Evolutionary conservation across 1,140 invertebrate genomes (phyloP).

Genomic region (Heliothis subflexa): DNA sequence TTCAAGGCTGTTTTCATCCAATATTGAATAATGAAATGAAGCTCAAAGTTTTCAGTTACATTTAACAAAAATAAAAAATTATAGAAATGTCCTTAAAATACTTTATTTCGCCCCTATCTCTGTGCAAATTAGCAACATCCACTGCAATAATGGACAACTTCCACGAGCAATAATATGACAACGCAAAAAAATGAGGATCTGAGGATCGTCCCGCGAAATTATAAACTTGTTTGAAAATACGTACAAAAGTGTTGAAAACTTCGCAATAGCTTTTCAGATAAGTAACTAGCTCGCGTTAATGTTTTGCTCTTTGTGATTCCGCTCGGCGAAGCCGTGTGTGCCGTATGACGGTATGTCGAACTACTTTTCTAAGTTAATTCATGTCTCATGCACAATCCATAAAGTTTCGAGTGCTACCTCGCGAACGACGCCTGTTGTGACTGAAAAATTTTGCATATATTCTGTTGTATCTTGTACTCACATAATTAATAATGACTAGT

Average conservation of each 20-base stretch:
- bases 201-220: constrained; percentile 48
- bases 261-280: constrained; percentile 78
- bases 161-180: neutral
- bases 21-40: neutral
- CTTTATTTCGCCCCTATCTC: too few relatives aligned
- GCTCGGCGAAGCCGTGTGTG: constrained; percentile 57
- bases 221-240: constrained; percentile 70
- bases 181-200: constrained; percentile 13
- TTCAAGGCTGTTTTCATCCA: neutral
- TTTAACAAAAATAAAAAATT: too few relatives aligned
- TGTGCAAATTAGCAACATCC: neutral
- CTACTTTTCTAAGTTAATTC: constrained; percentile 79
- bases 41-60: neutral
- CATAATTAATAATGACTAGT: neutral
- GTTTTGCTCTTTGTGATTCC: constrained; percentile 78
- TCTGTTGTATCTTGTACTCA: neutral
- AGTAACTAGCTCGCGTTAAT: constrained; percentile 80
- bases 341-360: constrained; percentile 73
- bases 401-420: constrained; percentile 75
- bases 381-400: constrained; percentile 76
- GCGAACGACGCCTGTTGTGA: constrained; percentile 58
- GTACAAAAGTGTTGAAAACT: constrained; percentile 74
- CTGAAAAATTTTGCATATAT: constrained; percentile 62
- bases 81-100: too few relatives aligned
- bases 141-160: neutral